These are phyloP conservation scores for Catagonus wagneri DNA, from an alignment of 2,113 vertebrate genomes.

Conservation along the genomic window DNA sequence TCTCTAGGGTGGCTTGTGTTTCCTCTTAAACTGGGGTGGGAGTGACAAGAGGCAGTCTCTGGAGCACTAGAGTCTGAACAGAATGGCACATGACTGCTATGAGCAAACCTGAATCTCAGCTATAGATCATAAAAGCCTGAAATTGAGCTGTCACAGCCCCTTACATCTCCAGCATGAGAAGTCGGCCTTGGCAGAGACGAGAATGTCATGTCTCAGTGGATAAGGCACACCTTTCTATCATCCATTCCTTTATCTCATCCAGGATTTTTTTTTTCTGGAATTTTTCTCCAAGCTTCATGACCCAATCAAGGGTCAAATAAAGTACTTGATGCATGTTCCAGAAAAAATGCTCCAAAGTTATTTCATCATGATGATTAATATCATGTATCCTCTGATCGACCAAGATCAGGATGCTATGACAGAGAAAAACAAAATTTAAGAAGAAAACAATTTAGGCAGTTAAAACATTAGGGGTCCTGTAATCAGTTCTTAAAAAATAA, in stretches of 20 bases:
- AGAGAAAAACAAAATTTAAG: background rate
- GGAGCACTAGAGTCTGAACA: background rate
- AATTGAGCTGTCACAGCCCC: conserved; percentile 58
- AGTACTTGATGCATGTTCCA: background rate
- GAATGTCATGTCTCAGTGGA: background rate
- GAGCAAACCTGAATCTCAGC: background rate
- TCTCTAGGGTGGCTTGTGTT: conserved; percentile 63
- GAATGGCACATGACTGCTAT: conserved; percentile 13
- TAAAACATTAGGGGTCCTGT: background rate
- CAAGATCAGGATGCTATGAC: background rate
- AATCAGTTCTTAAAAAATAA: background rate
- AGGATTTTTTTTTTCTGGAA: conserved; percentile 5
- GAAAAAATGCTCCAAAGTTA: background rate
- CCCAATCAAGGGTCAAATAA: background rate
- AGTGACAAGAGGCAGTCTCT: conserved; percentile 33
- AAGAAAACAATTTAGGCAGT: background rate
- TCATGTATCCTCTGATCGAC: background rate
- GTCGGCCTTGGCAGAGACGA: conserved; percentile 19
- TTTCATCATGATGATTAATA: background rate
- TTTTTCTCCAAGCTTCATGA: conserved; percentile 40
- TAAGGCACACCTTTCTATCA: conserved; percentile 7
- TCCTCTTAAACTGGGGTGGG: conserved; percentile 52
- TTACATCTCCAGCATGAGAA: conserved; percentile 37
- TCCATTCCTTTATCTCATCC: conserved; percentile 54
- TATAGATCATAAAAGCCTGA: conserved; percentile 66